A percentile compares a stretch with the other conserved stretches of the same genome.
These are phyloP conservation scores for Limonius californicus DNA, from an alignment of 1,140 invertebrate genomes.

Conservation along the genomic window DNA sequence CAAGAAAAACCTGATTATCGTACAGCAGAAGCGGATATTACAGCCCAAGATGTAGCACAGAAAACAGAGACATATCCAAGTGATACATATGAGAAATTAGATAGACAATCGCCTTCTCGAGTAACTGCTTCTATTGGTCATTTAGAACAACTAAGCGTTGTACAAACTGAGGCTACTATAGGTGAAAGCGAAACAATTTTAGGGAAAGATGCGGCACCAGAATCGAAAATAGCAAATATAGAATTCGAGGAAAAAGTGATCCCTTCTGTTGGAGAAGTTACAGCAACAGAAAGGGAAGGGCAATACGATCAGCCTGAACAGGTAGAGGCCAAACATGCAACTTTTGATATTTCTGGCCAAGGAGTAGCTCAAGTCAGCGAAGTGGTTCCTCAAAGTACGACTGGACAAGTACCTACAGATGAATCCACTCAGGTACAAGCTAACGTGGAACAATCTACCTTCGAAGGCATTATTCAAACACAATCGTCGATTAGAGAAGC, in stretches of 20 bases:
- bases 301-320: conserved; percentile 41
- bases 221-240: conserved; percentile 36
- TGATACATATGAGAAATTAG: conserved; percentile 38
- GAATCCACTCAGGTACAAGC: conserved; percentile 35
- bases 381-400: conserved; percentile 38
- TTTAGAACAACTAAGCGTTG: conserved; percentile 38
- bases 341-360: neutral
- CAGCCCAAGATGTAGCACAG: conserved; percentile 36
- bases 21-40: conserved; percentile 35
- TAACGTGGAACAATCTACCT: conserved; percentile 39
- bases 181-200: conserved; percentile 43
- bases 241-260: conserved; percentile 36
- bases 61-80: conserved; percentile 35
- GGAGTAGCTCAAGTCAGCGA: conserved; percentile 47
- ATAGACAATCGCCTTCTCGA: conserved; percentile 23
- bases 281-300: conserved; percentile 49
- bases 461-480: conserved; percentile 42
- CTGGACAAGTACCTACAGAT: conserved; percentile 31
- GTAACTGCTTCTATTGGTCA: conserved; percentile 34
- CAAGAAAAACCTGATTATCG: conserved; percentile 25
- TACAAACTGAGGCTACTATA: conserved; percentile 37
- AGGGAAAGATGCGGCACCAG: conserved; percentile 24
- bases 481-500: conserved; percentile 41
- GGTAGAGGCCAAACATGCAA: conserved; percentile 43
- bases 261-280: conserved; percentile 31